phyloP scores from a whole-genome alignment of 2,888 invertebrate species.

The Phyllotreta cruciferae region DNA sequence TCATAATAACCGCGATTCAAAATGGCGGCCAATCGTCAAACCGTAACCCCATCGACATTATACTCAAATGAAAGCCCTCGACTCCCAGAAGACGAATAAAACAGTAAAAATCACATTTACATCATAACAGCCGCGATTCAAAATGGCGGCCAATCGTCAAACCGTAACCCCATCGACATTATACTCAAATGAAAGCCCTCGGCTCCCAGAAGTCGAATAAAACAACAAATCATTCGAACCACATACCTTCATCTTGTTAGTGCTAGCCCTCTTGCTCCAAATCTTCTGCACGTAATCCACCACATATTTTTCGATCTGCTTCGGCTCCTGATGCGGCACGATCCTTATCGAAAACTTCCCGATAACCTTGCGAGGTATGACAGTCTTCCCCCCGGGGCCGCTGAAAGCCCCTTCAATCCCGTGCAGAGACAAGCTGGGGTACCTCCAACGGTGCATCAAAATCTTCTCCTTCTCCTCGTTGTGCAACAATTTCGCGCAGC shows the following conservation, averaged over 20 bases:
- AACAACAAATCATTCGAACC: background rate
- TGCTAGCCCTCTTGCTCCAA: conserved; percentile 82
- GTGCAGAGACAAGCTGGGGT: conserved; percentile 91
- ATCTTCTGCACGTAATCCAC: conserved; percentile 76
- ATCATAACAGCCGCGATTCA: no score
- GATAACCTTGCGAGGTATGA: conserved; percentile 90
- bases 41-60: no score
- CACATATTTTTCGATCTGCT: conserved; percentile 82
- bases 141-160: no score
- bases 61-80: no score
- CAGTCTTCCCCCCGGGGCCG: conserved; percentile 93
- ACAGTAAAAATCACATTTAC: no score
- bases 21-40: no score
- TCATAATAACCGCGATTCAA: no score
- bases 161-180: no score
- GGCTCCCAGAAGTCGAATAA: no score
- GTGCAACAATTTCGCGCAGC: conserved; percentile 73
- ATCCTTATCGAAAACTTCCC: conserved; percentile 97
- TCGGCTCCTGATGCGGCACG: conserved; percentile 93
- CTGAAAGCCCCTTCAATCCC: conserved; percentile 91
- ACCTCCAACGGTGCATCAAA: conserved; percentile 95
- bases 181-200: no score
- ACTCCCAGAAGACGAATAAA: no score
- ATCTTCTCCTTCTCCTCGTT: conserved; percentile 81
- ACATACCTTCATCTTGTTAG: conserved; percentile 81